Evolutionary conservation across 2,113 vertebrate genomes (phyloP).

Genomic region (Numida meleagris): DNA sequence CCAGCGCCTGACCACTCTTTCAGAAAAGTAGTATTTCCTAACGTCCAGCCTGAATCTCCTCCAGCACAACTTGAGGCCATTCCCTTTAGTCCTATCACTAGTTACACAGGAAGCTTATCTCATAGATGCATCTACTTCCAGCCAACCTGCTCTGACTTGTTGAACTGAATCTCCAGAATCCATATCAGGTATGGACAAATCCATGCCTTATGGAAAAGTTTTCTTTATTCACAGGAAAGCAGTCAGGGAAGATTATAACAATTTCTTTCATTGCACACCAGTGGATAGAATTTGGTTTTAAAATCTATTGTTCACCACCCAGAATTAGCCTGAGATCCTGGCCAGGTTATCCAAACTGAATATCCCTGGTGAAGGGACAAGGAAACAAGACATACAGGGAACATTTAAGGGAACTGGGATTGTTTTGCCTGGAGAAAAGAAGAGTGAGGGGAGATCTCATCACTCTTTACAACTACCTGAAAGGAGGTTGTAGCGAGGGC

Average conservation of each 20-base stretch:
- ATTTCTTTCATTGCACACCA: background rate
- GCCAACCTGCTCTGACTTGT: background rate
- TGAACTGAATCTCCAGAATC: background rate
- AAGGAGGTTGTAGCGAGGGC: background rate
- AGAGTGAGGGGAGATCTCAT: background rate
- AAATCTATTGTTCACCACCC: background rate
- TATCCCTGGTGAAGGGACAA: background rate
- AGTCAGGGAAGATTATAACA: background rate
- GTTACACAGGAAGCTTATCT: background rate
- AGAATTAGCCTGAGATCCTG: background rate
- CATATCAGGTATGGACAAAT: background rate
- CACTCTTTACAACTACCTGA: background rate
- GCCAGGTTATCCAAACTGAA: background rate
- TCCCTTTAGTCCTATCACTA: too few species aligned
- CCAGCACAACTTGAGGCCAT: too few species aligned
- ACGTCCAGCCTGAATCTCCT: too few species aligned
- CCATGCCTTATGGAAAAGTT: background rate
- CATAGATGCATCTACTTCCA: background rate
- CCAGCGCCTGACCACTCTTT: too few species aligned
- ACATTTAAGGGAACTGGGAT: background rate
- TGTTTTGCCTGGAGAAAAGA: background rate
- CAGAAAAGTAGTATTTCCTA: too few species aligned
- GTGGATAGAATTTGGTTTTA: background rate
- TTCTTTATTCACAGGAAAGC: background rate
- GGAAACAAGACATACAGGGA: background rate